Evolutionary conservation across 2,113 vertebrate genomes (phyloP), one percentile per base, ranked within the genome.

Genomic region (Tichodroma muraria): DNA sequence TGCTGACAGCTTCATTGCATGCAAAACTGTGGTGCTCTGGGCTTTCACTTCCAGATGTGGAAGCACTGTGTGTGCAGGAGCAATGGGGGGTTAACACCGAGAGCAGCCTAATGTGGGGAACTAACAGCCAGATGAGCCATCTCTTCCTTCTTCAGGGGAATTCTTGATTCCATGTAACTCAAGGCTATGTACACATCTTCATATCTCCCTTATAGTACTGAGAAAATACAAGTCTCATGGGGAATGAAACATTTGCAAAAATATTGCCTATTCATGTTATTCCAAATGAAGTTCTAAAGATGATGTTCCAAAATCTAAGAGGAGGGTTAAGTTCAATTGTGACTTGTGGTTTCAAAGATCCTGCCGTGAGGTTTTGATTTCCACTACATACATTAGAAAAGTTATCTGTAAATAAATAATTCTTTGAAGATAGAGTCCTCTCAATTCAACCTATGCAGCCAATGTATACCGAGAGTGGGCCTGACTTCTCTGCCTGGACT

Each of bases 401-500:
- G 15, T 57, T 85, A 60, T 44, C 40, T 88, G 42, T 85, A 96
- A 95, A 96, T 93, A 96, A 91, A 94, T 33, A n/a, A 14, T 71
- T 91, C 68, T 93, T 94, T 96, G 85, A 94, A 83, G 47, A 60
- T 20, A 52, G 11, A 25, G 68, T 73, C 42, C 11, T 84, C 60
- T 77, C 72, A 12, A 23, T 64, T 90, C 35, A 31, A 22, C 77
- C 75, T 75, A 38, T 80, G 45, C 12, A 91, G 47, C 4, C 57
- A 73, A 31, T 2, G 0, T 42, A 52, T 72, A 65, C 25, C 0
- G 7, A 89, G 35, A 10, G 59, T 59, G 40, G 28, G 66, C 30
- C 45, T 85, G 45, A 82, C 15, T 82, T 85, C 35, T 87, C 22
- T 88, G 66, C 37, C 49, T 52, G 30, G 21, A 82, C 44, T 54